Evolutionary conservation across 2,888 invertebrate genomes (phyloP), one percentile per base, ranked within the genome.

Genomic region (Hanleya hanleyi): DNA sequence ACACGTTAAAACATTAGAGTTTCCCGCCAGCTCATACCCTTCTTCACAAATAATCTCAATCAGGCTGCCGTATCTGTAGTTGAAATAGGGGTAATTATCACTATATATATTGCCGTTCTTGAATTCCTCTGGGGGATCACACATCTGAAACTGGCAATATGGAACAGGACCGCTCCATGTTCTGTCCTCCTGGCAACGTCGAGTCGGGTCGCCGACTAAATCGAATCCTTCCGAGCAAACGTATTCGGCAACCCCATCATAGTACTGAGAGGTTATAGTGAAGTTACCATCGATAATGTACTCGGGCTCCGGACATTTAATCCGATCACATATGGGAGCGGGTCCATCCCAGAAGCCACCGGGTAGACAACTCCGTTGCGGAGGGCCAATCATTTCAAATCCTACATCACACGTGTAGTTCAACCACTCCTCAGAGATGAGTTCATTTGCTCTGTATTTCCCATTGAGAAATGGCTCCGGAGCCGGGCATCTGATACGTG

Each of bases 131-230:
- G 57, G 57, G 12, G 26, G 22, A 57, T 12, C 12, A 26, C 57
- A 57, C 22, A 32, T 22, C 26, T 29, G 57, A 22, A 57, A 29
- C 29, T 83, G 76, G 81, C 92, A 92, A 38, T 83, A 80, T 1
- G 92, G 92, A 36, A 86, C 85, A 6, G 86, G 78, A 0, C 90
- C 90, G 73, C 90, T 90, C 92, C 92, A 92, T 70, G 88, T 87
- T 33, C 89, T 88, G 76, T 92, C 91, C 0, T 90, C 91, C 74
- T 91, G 91, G 80, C 92, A 92, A 41, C 90, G 84, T 35, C 92
- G 78, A 29, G 87, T 88, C 2, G 88, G 83, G 0, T 86, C 83
- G 3, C 92, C 92, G 22, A 86, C 82, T 33, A 92, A 83, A 5
- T 87, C 85, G 83, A 88, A 92, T 4, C 91, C 91, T 18, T 85